A percentile compares a stretch with the other conserved stretches of the same genome.
Evolutionary conservation across 2,113 vertebrate species (phyloP).

Genomic region (Phodopus roborovskii): DNA sequence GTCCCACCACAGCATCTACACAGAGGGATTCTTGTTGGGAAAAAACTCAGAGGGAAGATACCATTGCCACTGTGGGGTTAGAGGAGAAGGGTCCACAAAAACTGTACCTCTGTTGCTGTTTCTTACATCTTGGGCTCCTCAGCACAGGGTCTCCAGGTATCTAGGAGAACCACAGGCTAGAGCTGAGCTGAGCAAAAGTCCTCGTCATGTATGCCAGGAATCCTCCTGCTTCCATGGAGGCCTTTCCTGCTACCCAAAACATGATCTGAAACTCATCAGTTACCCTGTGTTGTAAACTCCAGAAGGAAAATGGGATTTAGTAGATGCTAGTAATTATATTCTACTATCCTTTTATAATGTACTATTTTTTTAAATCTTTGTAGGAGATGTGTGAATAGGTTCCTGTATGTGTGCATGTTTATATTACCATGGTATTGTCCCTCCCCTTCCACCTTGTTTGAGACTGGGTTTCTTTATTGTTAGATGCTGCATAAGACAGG

Average conservation of each 20-base stretch:
- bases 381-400: background rate
- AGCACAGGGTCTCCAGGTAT: accelerated
- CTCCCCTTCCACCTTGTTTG: background rate
- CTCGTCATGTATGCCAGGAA: accelerated
- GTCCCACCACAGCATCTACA: background rate
- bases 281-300: conserved; percentile 39
- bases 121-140: no score
- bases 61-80: background rate
- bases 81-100: background rate
- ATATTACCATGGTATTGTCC: background rate
- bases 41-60: background rate
- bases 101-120: background rate
- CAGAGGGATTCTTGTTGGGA: background rate
- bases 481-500: background rate
- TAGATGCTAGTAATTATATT: background rate
- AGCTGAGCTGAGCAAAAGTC: background rate
- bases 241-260: background rate
- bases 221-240: background rate
- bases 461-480: background rate
- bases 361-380: background rate
- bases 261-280: background rate
- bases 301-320: conserved; percentile 13
- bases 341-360: background rate
- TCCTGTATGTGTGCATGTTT: background rate
- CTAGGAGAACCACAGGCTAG: background rate